These are phyloP conservation scores for Akabosia matsudoensis DNA, from an alignment of 1,140 invertebrate genomes.

Conservation along the genomic window DNA sequence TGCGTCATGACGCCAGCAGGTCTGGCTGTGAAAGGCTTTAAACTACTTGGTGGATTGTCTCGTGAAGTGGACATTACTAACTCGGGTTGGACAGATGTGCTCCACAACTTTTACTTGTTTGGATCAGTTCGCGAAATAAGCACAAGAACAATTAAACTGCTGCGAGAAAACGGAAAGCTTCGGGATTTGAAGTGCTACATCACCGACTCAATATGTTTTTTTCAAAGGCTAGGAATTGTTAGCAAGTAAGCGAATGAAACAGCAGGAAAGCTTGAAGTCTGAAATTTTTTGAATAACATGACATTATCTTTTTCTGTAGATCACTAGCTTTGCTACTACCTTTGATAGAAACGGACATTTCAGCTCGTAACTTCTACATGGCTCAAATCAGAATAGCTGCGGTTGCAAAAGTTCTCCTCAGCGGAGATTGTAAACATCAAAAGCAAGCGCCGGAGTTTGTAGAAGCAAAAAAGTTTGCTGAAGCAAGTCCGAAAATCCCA, in stretches of 20 bases:
- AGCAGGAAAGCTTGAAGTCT: too few species aligned
- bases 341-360: not conserved
- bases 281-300: not conserved
- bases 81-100: constrained; percentile 23
- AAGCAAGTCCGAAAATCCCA: not conserved
- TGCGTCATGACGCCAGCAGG: constrained; percentile 16
- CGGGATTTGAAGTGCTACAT: constrained; percentile 18
- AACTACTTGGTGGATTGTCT: not conserved
- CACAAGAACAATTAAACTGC: not conserved
- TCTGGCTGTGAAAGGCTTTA: not conserved
- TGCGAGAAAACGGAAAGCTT: constrained; percentile 4
- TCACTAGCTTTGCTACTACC: not conserved
- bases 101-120: constrained; percentile 18
- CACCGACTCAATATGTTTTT: not conserved
- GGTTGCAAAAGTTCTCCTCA: not conserved
- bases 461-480: not conserved
- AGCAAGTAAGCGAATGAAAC: not conserved
- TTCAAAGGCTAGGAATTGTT: constrained; percentile 1
- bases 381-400: constrained; percentile 6
- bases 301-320: not conserved
- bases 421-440: not conserved
- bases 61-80: not conserved
- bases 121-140: not conserved
- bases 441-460: not conserved
- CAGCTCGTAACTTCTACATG: not conserved